These are phyloP conservation scores for Hyles vespertilio DNA, from an alignment of 1,140 invertebrate species.

Conservation along the genomic window DNA sequence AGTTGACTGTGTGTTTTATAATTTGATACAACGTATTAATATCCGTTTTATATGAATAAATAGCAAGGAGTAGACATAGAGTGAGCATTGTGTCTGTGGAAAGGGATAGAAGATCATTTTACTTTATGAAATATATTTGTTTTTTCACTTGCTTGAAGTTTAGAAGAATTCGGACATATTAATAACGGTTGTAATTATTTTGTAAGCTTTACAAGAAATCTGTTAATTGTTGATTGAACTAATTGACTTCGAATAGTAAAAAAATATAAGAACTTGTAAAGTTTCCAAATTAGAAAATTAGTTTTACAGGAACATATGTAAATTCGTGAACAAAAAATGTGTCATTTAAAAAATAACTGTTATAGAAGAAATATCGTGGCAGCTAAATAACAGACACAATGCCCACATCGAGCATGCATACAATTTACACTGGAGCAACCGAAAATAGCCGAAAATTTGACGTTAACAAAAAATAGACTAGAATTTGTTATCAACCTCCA, in stretches of 20 bases:
- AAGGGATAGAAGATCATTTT: not conserved
- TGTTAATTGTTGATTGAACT: too few relatives aligned
- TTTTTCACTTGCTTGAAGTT: too few relatives aligned
- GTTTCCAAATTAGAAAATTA: too few relatives aligned
- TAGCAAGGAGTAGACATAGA: constrained; percentile 19
- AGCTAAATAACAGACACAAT: constrained; percentile 1
- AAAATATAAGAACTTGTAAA: too few relatives aligned
- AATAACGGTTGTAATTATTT: constrained; percentile 4
- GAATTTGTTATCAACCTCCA: not conserved
- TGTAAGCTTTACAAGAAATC: too few relatives aligned
- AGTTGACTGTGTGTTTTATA: constrained; percentile 45
- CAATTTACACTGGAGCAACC: too few relatives aligned
- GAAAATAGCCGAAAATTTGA: too few relatives aligned
- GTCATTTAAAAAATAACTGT: not conserved
- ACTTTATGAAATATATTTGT: too few relatives aligned
- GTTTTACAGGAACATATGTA: too few relatives aligned
- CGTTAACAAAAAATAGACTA: too few relatives aligned
- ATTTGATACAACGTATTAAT: constrained; percentile 42
- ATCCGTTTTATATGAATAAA: constrained; percentile 41
- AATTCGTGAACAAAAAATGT: too few relatives aligned
- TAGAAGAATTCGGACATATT: not conserved
- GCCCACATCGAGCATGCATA: not conserved
- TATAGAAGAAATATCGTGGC: not conserved
- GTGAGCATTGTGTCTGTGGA: constrained; percentile 28
- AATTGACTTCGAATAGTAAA: too few relatives aligned